phyloP scores from a whole-genome alignment of 2,888 invertebrate species.

The Sceliomorpha sp. region DNA sequence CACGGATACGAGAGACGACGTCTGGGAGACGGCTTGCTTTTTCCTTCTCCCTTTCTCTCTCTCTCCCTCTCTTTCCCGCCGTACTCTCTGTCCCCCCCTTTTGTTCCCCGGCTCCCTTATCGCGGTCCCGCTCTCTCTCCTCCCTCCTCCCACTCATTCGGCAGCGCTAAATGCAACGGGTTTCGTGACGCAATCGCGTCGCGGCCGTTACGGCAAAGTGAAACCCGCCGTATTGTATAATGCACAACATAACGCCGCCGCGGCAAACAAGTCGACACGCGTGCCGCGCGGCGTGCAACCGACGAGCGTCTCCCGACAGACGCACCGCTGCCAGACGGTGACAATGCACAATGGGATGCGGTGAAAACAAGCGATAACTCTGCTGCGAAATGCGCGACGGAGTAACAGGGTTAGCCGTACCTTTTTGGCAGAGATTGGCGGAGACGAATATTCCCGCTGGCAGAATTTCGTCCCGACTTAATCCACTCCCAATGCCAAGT shows the following conservation, averaged over 20 bases:
- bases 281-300: slow-evolving; percentile 1
- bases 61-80: neutral
- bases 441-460: too few relatives aligned
- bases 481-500: too few relatives aligned
- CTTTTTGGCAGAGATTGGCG: too few relatives aligned
- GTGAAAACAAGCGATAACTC: too few relatives aligned
- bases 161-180: slow-evolving; percentile 12
- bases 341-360: too few relatives aligned
- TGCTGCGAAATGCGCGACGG: too few relatives aligned
- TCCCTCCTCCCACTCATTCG: too few relatives aligned
- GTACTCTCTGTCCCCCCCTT: neutral
- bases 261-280: slow-evolving; percentile 12
- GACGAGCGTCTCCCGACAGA: too few relatives aligned
- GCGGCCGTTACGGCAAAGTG: slow-evolving; percentile 56
- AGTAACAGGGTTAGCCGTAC: too few relatives aligned
- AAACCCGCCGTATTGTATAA: slow-evolving; percentile 55
- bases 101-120: neutral
- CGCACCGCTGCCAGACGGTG: too few relatives aligned
- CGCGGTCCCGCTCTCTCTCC: slow-evolving; percentile 1
- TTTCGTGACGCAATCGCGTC: slow-evolving; percentile 25
- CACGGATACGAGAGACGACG: slow-evolving; percentile 5
- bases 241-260: slow-evolving; percentile 16
- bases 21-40: slow-evolving; percentile 9
- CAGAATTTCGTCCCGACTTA: too few relatives aligned
- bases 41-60: too few relatives aligned